phyloP scores from a whole-genome alignment of 64 coral and sea anemone genomes.

The Stichodactyla mertensii region DNA sequence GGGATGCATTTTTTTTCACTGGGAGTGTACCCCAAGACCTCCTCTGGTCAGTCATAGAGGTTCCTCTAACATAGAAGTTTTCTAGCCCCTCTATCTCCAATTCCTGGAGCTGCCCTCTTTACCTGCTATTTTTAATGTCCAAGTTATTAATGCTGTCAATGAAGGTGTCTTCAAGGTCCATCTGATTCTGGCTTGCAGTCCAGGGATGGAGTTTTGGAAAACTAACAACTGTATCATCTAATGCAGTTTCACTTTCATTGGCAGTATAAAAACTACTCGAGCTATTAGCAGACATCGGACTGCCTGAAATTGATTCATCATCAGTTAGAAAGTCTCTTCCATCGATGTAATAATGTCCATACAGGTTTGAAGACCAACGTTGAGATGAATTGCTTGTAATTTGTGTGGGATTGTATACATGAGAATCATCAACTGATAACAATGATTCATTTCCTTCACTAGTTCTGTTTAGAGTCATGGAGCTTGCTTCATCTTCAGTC shows the following conservation, averaged over 20 bases:
- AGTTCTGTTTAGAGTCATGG: not conserved
- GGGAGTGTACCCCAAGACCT: no score
- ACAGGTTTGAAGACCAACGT: not conserved
- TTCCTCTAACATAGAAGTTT: no score
- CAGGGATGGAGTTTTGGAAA: constrained; percentile 81
- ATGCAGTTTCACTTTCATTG: constrained; percentile 26
- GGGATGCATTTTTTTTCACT: no score
- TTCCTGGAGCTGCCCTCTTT: not conserved
- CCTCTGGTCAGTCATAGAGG: no score
- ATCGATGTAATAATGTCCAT: not conserved
- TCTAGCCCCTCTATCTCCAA: no score
- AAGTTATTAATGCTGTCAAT: constrained; percentile 27
- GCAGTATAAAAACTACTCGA: constrained; percentile 24
- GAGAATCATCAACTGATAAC: not conserved
- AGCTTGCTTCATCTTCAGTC: not conserved
- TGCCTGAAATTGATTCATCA: not conserved
- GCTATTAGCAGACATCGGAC: not conserved
- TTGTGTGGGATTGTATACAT: not conserved
- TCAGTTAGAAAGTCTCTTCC: constrained; percentile 9
- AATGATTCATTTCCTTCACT: not conserved
- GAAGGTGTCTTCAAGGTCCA: constrained; percentile 53
- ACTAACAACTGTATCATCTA: constrained; percentile 53
- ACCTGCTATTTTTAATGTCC: not conserved
- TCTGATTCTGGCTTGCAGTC: not conserved
- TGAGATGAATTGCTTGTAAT: not conserved